Base-by-base conservation (phyloP, 2,797 vertebrate genomes). In the Echeneis naucrates region DNA sequence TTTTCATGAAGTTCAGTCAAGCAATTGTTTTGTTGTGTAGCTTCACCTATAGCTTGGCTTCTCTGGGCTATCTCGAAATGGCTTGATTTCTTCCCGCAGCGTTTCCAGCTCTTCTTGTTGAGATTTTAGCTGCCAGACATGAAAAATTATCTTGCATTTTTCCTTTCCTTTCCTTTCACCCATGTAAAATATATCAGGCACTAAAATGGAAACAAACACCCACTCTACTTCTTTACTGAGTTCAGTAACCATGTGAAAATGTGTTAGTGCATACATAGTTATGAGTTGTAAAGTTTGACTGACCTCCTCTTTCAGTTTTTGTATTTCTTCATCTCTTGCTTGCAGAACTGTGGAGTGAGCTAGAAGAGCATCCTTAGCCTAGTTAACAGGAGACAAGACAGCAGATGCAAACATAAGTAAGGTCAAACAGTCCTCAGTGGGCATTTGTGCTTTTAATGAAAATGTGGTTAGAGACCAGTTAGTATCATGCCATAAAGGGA, bases 321-420 rank as follows among this genome's bases (percentile, higher is more conserved):
- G 77, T 78, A 94, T 94, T 84, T 94, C 89, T 16, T 92, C 79
- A 48, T 94, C 89, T 85, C 85, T 92, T n/a, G 84, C 90, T 75
- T 94, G 91, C 35, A 95, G 83, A 23, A 88, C 81, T 13, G 82
- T 71, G 7, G 94, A 94, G 83, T 94, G 94, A 62, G 93, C 90
- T 30, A 94, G 57, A 23, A 95, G 92, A 65, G 87, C 91, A 54
- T 95, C 94, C 91, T 90, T 94, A 35, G 93, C 93, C 94, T 95
- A 78, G 66, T 64, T 8, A 63, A 10, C 17, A 55, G 23, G 27
- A 78, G 2, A 24, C 8, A 74, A 33, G 17, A 66, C 30, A 44
- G 37, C 40, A 52, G 4, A 50, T 0, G 35, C 4, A 48, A 53
- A 40, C 4, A 32, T 54, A 33, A 44, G 2, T 19, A 1, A 45